A percentile compares a stretch with the other conserved stretches of the same genome.
These are phyloP conservation scores for Ailurus styani DNA, from an alignment of 2,113 vertebrate species.

Conservation along the genomic window DNA sequence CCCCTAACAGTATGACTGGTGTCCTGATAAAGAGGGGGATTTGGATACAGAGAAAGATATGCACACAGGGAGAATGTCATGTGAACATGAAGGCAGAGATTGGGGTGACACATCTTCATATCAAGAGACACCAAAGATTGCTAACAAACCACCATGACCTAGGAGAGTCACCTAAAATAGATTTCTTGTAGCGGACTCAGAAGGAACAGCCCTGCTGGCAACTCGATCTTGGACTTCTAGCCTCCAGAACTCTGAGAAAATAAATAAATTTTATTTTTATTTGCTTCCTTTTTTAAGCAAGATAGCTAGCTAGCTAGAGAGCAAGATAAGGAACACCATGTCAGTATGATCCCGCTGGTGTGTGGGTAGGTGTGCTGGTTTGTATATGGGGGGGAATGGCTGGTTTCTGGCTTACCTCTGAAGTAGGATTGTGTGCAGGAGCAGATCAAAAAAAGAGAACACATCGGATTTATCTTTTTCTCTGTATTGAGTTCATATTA, in stretches of 20 bases:
- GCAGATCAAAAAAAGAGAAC: neutral
- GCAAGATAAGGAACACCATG: neutral
- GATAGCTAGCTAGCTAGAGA: neutral
- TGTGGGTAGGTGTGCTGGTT: neutral
- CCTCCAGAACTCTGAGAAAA: neutral
- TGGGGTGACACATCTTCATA: too few species aligned
- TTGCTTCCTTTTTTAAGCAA: neutral
- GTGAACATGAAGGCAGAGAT: neutral
- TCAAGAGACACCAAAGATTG: neutral
- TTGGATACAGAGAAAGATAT: neutral
- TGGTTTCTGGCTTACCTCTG: neutral
- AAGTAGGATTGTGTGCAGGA: neutral
- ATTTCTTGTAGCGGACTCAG: neutral
- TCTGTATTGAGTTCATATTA: neutral
- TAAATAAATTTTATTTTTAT: neutral
- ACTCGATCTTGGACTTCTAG: neutral
- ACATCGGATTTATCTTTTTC: neutral
- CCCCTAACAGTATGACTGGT: neutral
- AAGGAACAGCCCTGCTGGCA: neutral
- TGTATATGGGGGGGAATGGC: neutral
- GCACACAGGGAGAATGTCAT: neutral
- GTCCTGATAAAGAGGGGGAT: neutral
- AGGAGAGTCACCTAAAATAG: neutral
- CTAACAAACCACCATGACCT: neutral
- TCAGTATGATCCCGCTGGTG: neutral